These are phyloP conservation scores for Chironex yamaguchii DNA, from an alignment of 30 jellyfish, hydroid and myxozoan species.

Conservation along the genomic window DNA sequence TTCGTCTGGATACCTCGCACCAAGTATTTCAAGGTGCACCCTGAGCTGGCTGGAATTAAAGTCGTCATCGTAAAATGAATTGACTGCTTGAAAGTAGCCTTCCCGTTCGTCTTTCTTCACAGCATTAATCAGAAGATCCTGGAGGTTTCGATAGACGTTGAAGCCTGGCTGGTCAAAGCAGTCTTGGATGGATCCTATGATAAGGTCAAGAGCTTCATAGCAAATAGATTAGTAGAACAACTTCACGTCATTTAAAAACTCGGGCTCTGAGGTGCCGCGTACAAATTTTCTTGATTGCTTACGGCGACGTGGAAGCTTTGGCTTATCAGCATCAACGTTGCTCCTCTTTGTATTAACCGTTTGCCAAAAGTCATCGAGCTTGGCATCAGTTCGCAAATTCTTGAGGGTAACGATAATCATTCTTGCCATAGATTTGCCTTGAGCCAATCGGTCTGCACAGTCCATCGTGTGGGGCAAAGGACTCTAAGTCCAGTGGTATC, in stretches of 20 bases:
- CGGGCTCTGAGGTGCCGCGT: slow-evolving; percentile 50
- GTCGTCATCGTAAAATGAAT: too few species aligned
- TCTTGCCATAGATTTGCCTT: slow-evolving; percentile 30
- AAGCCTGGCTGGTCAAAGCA: slow-evolving; percentile 53
- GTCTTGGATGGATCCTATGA: slow-evolving; percentile 17
- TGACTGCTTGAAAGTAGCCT: too few species aligned
- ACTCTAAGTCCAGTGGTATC: slow-evolving; percentile 52
- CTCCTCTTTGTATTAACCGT: slow-evolving; percentile 43
- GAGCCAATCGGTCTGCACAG: slow-evolving; percentile 64
- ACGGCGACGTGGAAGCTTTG: slow-evolving; percentile 78
- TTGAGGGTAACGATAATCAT: slow-evolving; percentile 20
- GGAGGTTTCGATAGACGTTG: too few species aligned
- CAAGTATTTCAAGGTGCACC: too few species aligned
- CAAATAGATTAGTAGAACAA: slow-evolving; percentile 20
- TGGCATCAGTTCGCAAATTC: slow-evolving; percentile 15
- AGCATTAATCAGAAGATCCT: too few species aligned
- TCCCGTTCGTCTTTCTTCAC: too few species aligned
- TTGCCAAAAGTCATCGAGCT: slow-evolving; percentile 59
- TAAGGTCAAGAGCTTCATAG: slow-evolving; percentile 36
- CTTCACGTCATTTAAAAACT: slow-evolving; percentile 57
- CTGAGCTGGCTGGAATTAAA: too few species aligned
- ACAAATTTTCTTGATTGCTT: slow-evolving; percentile 52
- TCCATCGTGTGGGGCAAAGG: slow-evolving; percentile 60
- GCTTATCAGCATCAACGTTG: slow-evolving; percentile 70
- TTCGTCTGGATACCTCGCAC: too few species aligned